Conservation (phyloP, 1,140 invertebrate genomes). For the Anastatus disparis region DNA sequence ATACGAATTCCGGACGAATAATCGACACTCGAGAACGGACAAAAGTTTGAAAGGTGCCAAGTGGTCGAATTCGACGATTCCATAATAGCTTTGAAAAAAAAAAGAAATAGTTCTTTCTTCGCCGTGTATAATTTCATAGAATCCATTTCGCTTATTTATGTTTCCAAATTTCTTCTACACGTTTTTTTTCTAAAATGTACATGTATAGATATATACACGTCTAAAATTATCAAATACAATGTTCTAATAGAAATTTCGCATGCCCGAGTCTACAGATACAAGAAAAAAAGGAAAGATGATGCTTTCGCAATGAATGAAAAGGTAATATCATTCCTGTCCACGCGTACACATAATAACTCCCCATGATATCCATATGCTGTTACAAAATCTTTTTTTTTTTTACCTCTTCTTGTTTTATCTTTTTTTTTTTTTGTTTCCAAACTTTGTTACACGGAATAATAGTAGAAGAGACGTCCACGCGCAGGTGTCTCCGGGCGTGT, state of each 20-base stretch:
- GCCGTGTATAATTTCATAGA: no score
- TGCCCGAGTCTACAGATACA: no score
- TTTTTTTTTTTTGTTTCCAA: no score
- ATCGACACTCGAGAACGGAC: no score
- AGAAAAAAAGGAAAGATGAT: background rate
- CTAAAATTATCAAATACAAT: no score
- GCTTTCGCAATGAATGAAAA: conserved; percentile 16
- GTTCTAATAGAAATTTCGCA: background rate
- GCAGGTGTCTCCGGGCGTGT: conserved; percentile 11
- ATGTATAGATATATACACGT: no score
- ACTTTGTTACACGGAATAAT: background rate
- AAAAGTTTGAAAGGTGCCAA: no score
- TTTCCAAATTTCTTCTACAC: conserved; percentile 4
- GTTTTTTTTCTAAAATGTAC: no score
- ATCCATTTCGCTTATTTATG: conserved; percentile 10
- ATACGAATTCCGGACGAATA: no score
- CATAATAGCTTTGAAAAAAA: background rate
- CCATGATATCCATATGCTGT: conserved; percentile 15
- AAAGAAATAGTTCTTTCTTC: background rate
- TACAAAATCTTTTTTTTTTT: conserved; percentile 15
- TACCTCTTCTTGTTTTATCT: no score
- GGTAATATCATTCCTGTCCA: conserved; percentile 2
- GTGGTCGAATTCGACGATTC: no score
- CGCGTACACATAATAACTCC: conserved; percentile 3
- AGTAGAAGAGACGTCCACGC: background rate